A percentile compares a stretch with the other conserved stretches of the same genome.
Conservation (phyloP, 2,113 vertebrate species). For the Varanus salvator region DNA sequence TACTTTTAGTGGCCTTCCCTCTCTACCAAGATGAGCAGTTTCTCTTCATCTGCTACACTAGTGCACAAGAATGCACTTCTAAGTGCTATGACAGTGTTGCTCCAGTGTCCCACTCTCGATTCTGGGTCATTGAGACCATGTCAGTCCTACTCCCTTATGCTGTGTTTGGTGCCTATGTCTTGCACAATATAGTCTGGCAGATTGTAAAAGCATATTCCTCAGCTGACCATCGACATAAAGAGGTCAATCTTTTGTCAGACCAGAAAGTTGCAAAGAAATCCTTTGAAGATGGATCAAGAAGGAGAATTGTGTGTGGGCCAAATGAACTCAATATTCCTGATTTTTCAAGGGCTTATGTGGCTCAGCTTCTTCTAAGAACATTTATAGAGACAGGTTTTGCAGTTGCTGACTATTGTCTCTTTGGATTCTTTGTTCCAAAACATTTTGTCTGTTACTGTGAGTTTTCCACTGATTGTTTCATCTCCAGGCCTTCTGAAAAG, state of each 20-base stretch:
- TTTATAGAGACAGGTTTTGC: constrained; percentile 86
- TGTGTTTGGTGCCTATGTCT: constrained; percentile 83
- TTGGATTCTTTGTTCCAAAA: constrained; percentile 87
- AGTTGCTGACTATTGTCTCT: constrained; percentile 87
- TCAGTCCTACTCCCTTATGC: constrained; percentile 83
- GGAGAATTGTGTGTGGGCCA: neutral
- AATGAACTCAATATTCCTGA: constrained; percentile 56
- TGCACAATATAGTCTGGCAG: constrained; percentile 77
- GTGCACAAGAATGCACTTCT: constrained; percentile 92
- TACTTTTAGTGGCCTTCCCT: constrained; percentile 87
- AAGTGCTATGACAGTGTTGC: constrained; percentile 92
- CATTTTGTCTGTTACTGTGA: constrained; percentile 88
- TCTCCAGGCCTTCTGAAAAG: constrained; percentile 94
- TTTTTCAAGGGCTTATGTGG: constrained; percentile 83
- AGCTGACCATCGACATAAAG: neutral
- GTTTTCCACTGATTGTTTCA: constrained; percentile 93
- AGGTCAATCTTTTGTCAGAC: neutral
- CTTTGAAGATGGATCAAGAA: constrained; percentile 30
- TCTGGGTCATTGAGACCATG: constrained; percentile 89
- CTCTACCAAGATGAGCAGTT: constrained; percentile 94
- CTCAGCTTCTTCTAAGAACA: constrained; percentile 84
- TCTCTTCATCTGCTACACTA: constrained; percentile 92
- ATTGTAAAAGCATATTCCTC: constrained; percentile 10
- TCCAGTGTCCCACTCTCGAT: constrained; percentile 89
- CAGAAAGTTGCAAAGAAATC: constrained; percentile 34